Base-by-base conservation (phyloP, 2,113 vertebrate species). In the Callionymus lyra region DNA sequence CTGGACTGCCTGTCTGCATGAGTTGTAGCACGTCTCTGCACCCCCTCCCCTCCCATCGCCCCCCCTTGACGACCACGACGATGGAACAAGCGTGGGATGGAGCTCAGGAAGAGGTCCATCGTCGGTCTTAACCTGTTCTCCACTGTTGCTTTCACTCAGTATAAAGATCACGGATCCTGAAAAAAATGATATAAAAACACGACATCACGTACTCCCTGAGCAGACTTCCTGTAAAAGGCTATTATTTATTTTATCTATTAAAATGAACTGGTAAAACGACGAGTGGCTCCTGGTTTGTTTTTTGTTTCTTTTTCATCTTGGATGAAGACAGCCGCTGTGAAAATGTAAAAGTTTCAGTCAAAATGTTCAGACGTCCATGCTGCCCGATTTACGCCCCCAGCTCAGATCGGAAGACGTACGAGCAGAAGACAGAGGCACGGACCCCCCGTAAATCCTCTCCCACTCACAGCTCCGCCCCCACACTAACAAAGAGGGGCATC, bases 201-300 rank as follows among this genome's bases (percentile, higher is more conserved):
- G 21, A 27, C 21, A 27, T 27, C 21, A 27, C 21, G 8, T 5
- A 5, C 8, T 27, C 8, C 21, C 21, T 27, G 21, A 74, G 76
- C 70, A 56, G 51, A 53, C 81, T 56, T 65, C 53, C 63, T 76
- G 59, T 51, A 65, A 74, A 75, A 53, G 65, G 66, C 55, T 75
- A 77, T 77, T 55, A 65, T 75, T 81, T 80, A 75, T 77, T 83
- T 82, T 82, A 82, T 74, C 59, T 70, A 86, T 82, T 83, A 83
- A 84, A 84, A 80, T 44, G 47, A 65, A 79, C 70, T 77, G 69
- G 37, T 53, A 34, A 58, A 62, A 76, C 31, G 21, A 27, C 8
- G 21, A 5, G 21, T 4, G 21, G 21, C 21, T 27, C 21, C 21
- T 5, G 4, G 21, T 27, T 27, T 27, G 21, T 27, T 27, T 27